A percentile compares a stretch with the other conserved stretches of the same genome.
phyloP scores from a whole-genome alignment of 2,888 invertebrate genomes.

The Macrophya annulata region DNA sequence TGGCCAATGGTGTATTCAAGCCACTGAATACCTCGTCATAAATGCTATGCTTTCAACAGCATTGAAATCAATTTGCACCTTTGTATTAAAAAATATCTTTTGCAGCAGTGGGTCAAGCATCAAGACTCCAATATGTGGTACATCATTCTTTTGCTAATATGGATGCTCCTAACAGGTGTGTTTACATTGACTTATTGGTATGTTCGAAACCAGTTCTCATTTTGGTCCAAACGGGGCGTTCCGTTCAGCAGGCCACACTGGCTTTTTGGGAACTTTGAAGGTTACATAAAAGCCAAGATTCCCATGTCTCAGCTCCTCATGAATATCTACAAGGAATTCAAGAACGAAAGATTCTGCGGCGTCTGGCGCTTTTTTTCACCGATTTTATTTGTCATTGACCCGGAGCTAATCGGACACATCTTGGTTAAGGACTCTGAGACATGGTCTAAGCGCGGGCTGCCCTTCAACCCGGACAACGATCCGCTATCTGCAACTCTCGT shows the following conservation, averaged over 20 bases:
- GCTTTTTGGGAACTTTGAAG: not conserved
- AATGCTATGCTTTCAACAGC: too few species aligned
- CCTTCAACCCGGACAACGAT: constrained; percentile 71
- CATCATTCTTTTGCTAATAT: not conserved
- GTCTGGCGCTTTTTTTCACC: constrained; percentile 52
- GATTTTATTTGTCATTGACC: constrained; percentile 71
- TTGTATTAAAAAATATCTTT: too few species aligned
- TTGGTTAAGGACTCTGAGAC: constrained; percentile 74
- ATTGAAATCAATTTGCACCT: too few species aligned
- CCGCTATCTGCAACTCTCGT: constrained; percentile 71
- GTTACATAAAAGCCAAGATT: not conserved
- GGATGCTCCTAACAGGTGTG: not conserved
- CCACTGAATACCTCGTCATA: too few species aligned
- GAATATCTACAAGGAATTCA: not conserved
- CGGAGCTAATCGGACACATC: constrained; percentile 73
- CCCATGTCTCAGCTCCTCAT: not conserved
- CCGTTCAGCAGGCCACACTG: not conserved
- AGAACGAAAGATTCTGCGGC: constrained; percentile 18
- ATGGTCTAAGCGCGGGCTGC: constrained; percentile 73
- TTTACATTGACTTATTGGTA: not conserved
- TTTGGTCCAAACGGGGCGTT: constrained; percentile 14
- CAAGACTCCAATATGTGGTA: not conserved
- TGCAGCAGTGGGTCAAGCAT: too few species aligned
- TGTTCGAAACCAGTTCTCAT: constrained; percentile 3
- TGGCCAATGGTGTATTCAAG: too few species aligned